A percentile compares a stretch with the other conserved stretches of the same genome.
Evolutionary conservation across 2,113 vertebrate species (phyloP).

Genomic region (Sigmodon hispidus): DNA sequence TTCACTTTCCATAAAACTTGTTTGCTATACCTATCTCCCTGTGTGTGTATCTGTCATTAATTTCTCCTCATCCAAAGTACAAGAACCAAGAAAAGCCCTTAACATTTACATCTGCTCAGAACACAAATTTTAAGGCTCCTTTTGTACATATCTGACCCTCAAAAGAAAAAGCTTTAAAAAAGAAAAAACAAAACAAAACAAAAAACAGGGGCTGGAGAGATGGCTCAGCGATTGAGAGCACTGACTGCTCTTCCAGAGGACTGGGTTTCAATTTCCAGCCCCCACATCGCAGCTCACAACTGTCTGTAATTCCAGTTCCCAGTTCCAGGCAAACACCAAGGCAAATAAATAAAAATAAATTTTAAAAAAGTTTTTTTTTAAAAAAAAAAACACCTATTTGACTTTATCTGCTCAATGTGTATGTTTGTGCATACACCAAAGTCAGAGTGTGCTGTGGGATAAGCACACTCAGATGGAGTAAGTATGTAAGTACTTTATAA

Average conservation of each 20-base stretch:
- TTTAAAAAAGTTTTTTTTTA: too few relatives aligned
- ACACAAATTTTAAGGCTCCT: not conserved
- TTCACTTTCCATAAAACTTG: not conserved
- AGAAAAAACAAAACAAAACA: too few relatives aligned
- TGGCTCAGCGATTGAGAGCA: too few relatives aligned
- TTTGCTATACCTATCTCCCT: not conserved
- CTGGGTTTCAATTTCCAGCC: too few relatives aligned
- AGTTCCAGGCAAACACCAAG: too few relatives aligned
- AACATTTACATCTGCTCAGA: not conserved
- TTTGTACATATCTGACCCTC: not conserved
- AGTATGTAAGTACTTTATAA: not conserved
- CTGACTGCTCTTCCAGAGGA: too few relatives aligned
- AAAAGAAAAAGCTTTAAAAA: not conserved
- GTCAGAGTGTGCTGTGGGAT: not conserved
- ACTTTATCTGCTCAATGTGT: not conserved
- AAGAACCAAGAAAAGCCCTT: not conserved
- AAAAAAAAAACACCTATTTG: not conserved
- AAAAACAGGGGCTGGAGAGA: too few relatives aligned
- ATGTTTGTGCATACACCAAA: not conserved
- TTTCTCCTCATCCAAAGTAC: not conserved
- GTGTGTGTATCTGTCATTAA: not conserved
- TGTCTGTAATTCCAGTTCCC: too few relatives aligned
- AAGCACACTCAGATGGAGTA: too few relatives aligned
- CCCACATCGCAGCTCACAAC: too few relatives aligned
- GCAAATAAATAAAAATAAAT: too few relatives aligned